Base-by-base conservation (phyloP, 2,797 vertebrate species). In the Hozukius guyotensis region DNA sequence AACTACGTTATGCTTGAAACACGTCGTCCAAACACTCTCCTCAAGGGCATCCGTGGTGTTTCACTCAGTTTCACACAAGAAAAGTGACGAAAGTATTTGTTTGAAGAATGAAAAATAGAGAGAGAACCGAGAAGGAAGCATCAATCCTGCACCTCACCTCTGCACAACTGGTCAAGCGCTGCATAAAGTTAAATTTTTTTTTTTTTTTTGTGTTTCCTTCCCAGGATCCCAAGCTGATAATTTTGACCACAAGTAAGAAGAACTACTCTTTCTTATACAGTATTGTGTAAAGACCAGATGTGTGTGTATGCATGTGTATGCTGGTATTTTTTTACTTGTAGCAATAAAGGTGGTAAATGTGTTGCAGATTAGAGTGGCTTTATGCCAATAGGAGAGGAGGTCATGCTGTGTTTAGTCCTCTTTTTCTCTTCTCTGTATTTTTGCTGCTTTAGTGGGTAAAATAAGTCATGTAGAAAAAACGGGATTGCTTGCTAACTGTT, bases 241-340 rank as follows among this genome's bases (percentile, higher is more conserved):
- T 99, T 92, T 96, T 99, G 88, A 96, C 96, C 60, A 97, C 97
- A 89, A 95, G 98, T 99, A 96, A 97, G 97, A 92, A 14, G 3
- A 3, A 65, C n/a, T 11, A 8, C 20, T 42, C n/a, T 59, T 77
- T 79, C 6, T 55, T 67, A 24, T 18, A 42, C 55, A 18, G 6
- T 46, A 1, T 59, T 71, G 5, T 12, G 4, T 32, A 27, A 16
- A 55, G 24, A 72, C n/a, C 46, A 53, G 27, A 34, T 25, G 38
- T 57, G 68, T 77, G 61, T 38, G 32, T 14, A 9, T 66, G 42
- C n/a, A 27, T 64, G 31, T 83, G 22, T 31, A 18, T 65, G 49
- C 14, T 18, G 25, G 38, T 53, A 24, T 66, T 31, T 77, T 31
- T 59, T 63, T 70, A 18, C 68, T 60, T 53, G 52, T 77, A 59